A percentile compares a stretch with the other conserved stretches of the same genome.
These are phyloP conservation scores for Arrhopalites spinosus DNA, from an alignment of 2,888 invertebrate genomes.

Conservation along the genomic window DNA sequence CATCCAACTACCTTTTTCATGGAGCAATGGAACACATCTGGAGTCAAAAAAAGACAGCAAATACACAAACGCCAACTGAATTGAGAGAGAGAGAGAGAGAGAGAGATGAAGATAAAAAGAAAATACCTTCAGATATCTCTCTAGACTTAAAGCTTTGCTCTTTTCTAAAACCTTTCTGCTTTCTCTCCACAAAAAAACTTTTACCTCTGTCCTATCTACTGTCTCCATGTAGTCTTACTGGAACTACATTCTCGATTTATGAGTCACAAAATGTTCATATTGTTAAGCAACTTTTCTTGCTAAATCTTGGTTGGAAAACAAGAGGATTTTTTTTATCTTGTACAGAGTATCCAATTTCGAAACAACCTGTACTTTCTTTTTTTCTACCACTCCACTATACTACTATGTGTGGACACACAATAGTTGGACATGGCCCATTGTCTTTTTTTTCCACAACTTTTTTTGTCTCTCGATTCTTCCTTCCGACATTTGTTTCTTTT, in stretches of 20 bases:
- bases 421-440: no score
- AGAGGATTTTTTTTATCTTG: background rate
- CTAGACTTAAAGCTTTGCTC: background rate
- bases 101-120: no score
- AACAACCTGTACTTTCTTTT: background rate
- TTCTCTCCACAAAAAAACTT: background rate
- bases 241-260: constrained; percentile 6
- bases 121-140: no score
- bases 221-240: background rate
- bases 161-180: background rate
- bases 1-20: no score
- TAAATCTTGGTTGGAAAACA: background rate
- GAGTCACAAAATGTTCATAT: constrained; percentile 3
- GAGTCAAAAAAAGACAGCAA: background rate
- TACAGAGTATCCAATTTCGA: background rate
- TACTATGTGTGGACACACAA: background rate
- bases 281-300: background rate
- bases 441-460: background rate
- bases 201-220: background rate
- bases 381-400: background rate
- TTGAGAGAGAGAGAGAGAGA: background rate
- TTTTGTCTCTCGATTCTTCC: background rate
- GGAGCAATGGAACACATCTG: background rate
- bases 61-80: background rate
- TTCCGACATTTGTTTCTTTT: background rate